Conservation (phyloP, 2,113 vertebrate genomes). For the Menura novaehollandiae region DNA sequence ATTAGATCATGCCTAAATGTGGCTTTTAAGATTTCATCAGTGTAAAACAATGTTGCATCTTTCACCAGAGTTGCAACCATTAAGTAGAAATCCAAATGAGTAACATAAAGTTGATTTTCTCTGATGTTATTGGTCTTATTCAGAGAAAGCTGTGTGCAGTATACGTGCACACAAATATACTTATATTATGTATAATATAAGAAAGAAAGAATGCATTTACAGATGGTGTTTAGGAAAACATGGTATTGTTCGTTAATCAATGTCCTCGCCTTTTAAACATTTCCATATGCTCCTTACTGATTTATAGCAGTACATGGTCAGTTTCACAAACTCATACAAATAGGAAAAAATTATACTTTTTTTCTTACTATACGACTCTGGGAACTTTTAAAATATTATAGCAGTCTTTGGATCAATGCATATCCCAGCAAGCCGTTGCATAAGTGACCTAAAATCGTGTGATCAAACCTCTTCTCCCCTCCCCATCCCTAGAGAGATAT, state of each 20-base stretch:
- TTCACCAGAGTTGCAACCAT: neutral
- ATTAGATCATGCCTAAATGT: neutral
- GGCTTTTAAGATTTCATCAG: neutral
- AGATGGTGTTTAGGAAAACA: neutral
- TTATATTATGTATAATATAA: neutral
- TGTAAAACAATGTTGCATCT: neutral
- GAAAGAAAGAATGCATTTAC: neutral
- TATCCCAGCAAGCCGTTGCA: constrained; percentile 44
- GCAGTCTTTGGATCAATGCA: constrained; percentile 35
- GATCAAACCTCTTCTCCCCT: constrained; percentile 66
- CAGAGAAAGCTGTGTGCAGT: neutral
- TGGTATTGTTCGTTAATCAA: neutral
- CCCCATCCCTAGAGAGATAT: constrained; percentile 62
- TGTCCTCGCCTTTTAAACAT: neutral
- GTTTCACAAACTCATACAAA: neutral
- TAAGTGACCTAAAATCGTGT: constrained; percentile 71
- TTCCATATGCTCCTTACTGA: neutral
- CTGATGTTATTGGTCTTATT: neutral
- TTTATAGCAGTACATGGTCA: neutral
- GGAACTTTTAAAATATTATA: constrained; percentile 35
- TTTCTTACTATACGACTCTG: neutral
- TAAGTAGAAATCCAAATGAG: neutral
- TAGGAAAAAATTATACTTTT: neutral
- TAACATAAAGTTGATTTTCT: neutral
- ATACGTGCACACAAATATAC: neutral